Evolutionary conservation across 2,113 vertebrate species (phyloP), one percentile per base, ranked within the genome.

Genomic region (Clarias magur): DNA sequence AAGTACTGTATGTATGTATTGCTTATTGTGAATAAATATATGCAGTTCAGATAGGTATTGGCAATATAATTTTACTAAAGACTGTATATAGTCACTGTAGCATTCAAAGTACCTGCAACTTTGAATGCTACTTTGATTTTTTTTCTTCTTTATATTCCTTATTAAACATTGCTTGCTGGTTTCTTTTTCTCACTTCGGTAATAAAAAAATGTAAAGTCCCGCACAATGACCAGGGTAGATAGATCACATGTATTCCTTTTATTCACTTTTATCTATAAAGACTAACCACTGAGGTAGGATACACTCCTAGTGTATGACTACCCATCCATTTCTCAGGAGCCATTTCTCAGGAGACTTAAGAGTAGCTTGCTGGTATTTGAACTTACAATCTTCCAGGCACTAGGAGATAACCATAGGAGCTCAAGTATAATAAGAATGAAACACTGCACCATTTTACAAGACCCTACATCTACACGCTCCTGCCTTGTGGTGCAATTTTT

Each of bases 401-500:
- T 73, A 23, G 23, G 25, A 12, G 4, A 16, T 76, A 76, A 53
- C 42, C 73, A 54, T 16, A 76, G 23, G 73, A n/a, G 48, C 5
- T 59, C 10, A 7, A 15, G 9, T 62, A 25, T 11, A 42, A 30
- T 11, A 72, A 8, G 27, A 67, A 38, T n/a, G 19, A 48, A 79
- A 53, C 48, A 34, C 75, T 54, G 75, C 48, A 56, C 12, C 19
- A 65, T 53, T 54, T 80, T 56, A 76, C 10, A 23, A 57, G n/a
- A 25, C 17, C 60, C 70, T 53, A 10, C 34, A 25, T 60, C 16
- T 70, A 68, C 82, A n/a, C 7, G 23, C 27, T 6, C 42, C 16
- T 48, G 23, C 63, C 13, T 38, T 17, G 27, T 67, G 27, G 80
- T 56, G 75, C 84, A 86, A 56, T 80, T 86, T 38, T 21, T 17